Evolutionary conservation across 2,888 invertebrate genomes (phyloP), one percentile per base, ranked within the genome.

Genomic region (Cheilosia scutellata): DNA sequence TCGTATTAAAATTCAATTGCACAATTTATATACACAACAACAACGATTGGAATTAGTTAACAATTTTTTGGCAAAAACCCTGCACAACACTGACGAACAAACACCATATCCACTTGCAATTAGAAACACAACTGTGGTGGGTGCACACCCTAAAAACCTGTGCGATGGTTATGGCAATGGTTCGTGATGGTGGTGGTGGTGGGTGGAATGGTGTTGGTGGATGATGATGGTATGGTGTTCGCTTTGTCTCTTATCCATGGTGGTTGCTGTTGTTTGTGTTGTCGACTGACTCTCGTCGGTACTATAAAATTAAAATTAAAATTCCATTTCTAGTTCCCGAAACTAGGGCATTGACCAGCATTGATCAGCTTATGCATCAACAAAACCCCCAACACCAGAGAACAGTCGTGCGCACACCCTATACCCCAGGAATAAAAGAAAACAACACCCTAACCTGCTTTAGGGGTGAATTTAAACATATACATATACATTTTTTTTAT

Each of bases 341-440:
- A 84, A 79, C 75, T 84, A 66, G 84, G 71, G 71, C 84, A 84
- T 84, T 84, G 84, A 76, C 84, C 84, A 79, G 75, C 62, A 75
- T 58, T 74, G 78, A 78, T 75, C 63, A 75, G 51, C 29, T 51
- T 25, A 57, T 42, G 27, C 25, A 57, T 49, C 68, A 71, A 51
- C 65, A 77, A 60, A 53, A 58, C 37, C 58, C 33, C 42, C 66
- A 53, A 7, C 70, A 57, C 33, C 44, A 20, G 6, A 20, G 66
- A 13, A 33, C 42, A 51, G 37, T 57, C 27, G 62, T 74, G 62
- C 44, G 55, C 55, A 29, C 40, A 68, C 58, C 11, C 20, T 20
- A 57, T 60, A 40, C 53, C 77, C 53, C 47, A 74, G 44, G 47
- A 62, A 25, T 27, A 60, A 65, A 40, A 11, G 13, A 29, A 65